Evolutionary conservation across 2,113 vertebrate species (phyloP).

Genomic region (Laticauda laticaudata): DNA sequence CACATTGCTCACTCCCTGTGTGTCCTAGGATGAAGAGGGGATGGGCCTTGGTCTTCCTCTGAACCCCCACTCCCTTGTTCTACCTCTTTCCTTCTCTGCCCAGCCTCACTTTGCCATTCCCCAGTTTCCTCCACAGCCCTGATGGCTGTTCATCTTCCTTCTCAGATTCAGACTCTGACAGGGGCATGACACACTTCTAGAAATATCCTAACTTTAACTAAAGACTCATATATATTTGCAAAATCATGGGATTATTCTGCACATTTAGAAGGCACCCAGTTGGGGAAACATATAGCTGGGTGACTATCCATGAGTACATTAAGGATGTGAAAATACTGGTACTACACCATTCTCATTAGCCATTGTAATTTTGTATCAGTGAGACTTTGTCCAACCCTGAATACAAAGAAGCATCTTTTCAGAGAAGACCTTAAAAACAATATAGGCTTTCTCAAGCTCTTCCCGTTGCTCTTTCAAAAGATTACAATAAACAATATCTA

Average conservation of each 20-base stretch:
- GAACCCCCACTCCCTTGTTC: too few relatives aligned
- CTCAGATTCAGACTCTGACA: too few relatives aligned
- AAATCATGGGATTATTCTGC: background rate
- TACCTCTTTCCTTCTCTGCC: too few relatives aligned
- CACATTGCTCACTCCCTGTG: too few relatives aligned
- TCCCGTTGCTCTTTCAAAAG: background rate
- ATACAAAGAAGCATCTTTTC: background rate
- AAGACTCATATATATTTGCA: background rate
- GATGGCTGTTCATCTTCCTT: too few relatives aligned
- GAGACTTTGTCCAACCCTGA: background rate
- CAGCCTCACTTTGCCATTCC: too few relatives aligned
- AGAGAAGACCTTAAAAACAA: slow-evolving; percentile 1
- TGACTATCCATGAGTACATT: background rate
- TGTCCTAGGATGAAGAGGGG: too few relatives aligned
- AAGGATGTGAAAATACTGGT: background rate
- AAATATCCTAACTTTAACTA: background rate
- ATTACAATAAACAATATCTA: background rate
- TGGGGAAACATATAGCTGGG: background rate
- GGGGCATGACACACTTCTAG: background rate
- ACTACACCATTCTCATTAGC: background rate
- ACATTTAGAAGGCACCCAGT: background rate
- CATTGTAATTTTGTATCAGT: background rate
- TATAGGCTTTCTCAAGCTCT: background rate
- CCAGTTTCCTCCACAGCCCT: too few relatives aligned
- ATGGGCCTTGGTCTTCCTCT: too few relatives aligned